Evolutionary conservation across 2,113 vertebrate species (phyloP).

Genomic region (Notarius quadriscutis): DNA sequence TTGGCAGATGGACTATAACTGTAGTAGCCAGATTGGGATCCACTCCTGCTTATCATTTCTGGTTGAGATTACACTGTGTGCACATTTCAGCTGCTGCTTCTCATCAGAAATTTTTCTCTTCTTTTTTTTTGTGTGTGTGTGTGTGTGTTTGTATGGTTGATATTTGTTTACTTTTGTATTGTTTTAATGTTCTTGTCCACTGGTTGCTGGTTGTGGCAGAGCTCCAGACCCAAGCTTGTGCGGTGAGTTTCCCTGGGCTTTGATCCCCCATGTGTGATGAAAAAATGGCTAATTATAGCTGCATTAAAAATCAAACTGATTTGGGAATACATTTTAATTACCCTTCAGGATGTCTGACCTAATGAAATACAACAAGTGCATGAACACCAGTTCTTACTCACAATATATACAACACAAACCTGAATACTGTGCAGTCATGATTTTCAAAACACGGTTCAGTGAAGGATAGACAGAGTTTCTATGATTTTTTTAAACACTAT

Average conservation of each 20-base stretch:
- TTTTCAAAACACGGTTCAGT: background rate
- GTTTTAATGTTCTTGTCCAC: background rate
- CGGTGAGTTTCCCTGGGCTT: background rate
- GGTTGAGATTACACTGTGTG: background rate
- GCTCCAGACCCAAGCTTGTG: background rate
- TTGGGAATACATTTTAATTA: background rate
- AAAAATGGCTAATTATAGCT: background rate
- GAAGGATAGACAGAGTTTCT: background rate
- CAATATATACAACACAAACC: background rate
- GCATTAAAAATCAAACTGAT: background rate
- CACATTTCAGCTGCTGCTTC: background rate
- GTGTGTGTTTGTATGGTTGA: background rate
- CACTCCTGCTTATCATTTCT: background rate
- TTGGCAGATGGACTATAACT: background rate
- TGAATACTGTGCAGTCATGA: background rate
- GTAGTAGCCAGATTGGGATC: background rate
- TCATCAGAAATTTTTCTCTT: background rate
- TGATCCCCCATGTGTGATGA: background rate
- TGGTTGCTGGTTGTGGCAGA: background rate
- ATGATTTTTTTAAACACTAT: too few relatives aligned
- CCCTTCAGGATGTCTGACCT: background rate
- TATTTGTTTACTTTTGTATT: background rate
- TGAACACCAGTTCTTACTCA: background rate
- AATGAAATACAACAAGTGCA: background rate
- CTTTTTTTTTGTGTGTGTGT: background rate